Evolutionary conservation across 2,113 vertebrate genomes (phyloP).

Genomic region (Ptilonorhynchus violaceus): DNA sequence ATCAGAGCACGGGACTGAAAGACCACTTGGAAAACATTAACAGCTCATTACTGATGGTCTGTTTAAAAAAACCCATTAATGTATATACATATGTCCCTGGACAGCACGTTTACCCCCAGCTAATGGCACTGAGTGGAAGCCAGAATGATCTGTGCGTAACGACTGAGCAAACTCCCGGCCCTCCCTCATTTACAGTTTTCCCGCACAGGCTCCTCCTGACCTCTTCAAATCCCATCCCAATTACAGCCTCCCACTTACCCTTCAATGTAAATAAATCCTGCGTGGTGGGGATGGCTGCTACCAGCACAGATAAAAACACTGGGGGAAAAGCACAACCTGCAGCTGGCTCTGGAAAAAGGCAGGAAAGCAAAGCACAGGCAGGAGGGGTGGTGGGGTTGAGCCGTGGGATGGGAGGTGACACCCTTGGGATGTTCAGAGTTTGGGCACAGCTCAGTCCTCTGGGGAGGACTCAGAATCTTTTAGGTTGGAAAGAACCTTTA

Average conservation of each 20-base stretch:
- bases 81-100: slow-evolving; percentile 1
- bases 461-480: not conserved
- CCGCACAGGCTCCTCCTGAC: slow-evolving; percentile 25
- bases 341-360: not conserved
- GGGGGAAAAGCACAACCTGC: slow-evolving; percentile 20
- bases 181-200: slow-evolving; percentile 25
- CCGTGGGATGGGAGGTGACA: not conserved
- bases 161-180: not conserved
- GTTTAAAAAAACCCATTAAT: slow-evolving; percentile 33
- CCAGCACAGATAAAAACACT: not conserved
- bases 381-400: fast-evolving
- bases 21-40: slow-evolving; percentile 45
- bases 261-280: slow-evolving; percentile 50
- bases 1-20: not conserved
- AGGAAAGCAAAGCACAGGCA: not conserved
- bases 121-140: slow-evolving; percentile 34
- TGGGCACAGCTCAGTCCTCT: not conserved
- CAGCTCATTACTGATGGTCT: slow-evolving; percentile 52
- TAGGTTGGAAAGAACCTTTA: not conserved
- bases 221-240: slow-evolving; percentile 59
- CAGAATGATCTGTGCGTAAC: not conserved
- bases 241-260: slow-evolving; percentile 58
- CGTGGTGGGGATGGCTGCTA: not conserved
- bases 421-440: not conserved
- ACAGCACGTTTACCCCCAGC: not conserved